phyloP scores from a whole-genome alignment of 2,113 vertebrate species.

The Podiceps cristatus region DNA sequence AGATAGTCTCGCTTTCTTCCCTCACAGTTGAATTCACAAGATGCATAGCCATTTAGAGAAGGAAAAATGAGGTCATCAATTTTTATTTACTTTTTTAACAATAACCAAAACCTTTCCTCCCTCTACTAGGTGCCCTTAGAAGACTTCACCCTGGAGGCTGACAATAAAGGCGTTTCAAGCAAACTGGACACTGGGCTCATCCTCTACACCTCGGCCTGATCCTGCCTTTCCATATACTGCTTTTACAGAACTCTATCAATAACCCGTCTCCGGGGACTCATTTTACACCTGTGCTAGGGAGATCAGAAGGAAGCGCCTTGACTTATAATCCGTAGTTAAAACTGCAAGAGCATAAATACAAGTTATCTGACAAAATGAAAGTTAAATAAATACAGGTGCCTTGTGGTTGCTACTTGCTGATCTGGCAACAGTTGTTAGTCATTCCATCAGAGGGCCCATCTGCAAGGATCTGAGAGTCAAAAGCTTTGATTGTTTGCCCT shows the following conservation, averaged over 20 bases:
- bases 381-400: slow-evolving; percentile 76
- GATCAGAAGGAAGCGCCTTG: slow-evolving; percentile 18
- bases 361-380: slow-evolving; percentile 62
- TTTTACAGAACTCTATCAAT: background rate
- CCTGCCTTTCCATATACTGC: background rate
- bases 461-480: slow-evolving; percentile 78
- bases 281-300: slow-evolving; percentile 32
- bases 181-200: background rate
- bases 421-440: slow-evolving; percentile 70
- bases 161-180: background rate
- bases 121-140: background rate
- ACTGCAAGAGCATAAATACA: slow-evolving; percentile 43
- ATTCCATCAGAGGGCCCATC: slow-evolving; percentile 79
- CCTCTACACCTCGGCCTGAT: background rate
- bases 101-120: background rate
- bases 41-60: background rate
- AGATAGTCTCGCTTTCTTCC: background rate
- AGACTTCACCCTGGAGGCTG: background rate
- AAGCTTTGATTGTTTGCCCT: slow-evolving; percentile 78
- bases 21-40: background rate
- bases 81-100: background rate
- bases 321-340: slow-evolving; percentile 42
- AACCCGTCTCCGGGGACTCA: slow-evolving; percentile 12
- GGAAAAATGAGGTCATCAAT: background rate
- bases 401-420: slow-evolving; percentile 73